Evolutionary conservation across 2,113 vertebrate genomes (phyloP).

Genomic region (Vireo altiloquus): DNA sequence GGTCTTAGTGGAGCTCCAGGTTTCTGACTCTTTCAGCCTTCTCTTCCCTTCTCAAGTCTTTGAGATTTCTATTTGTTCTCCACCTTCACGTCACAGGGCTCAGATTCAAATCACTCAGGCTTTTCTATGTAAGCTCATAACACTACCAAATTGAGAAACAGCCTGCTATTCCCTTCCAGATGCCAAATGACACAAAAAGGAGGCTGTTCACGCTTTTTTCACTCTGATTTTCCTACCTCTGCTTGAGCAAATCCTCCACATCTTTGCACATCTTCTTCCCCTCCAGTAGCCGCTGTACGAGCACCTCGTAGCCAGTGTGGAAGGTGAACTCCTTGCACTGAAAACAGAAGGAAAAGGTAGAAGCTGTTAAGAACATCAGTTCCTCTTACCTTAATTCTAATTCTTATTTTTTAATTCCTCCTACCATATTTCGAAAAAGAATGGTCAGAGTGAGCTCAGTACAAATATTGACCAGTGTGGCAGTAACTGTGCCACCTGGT

Average conservation of each 20-base stretch:
- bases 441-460: neutral
- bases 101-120: neutral
- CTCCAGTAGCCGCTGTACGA: constrained; percentile 83
- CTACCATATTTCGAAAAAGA: neutral
- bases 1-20: neutral
- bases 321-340: constrained; percentile 86
- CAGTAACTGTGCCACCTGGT: accelerated
- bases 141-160: neutral
- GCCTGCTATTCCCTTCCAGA: neutral
- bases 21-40: neutral
- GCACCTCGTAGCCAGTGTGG: constrained; percentile 82
- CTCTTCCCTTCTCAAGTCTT: neutral
- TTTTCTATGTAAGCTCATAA: neutral
- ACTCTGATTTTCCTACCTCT: constrained; percentile 75
- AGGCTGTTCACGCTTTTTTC: neutral
- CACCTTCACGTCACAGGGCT: neutral
- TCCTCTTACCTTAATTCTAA: neutral
- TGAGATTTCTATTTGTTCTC: neutral
- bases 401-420: neutral
- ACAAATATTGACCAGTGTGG: accelerated
- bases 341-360: neutral
- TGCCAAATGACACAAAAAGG: neutral
- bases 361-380: neutral
- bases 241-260: constrained; percentile 89
- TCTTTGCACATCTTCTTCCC: constrained; percentile 93